These are phyloP conservation scores for Leptobrachium ailaonicum DNA, from an alignment of 2,113 vertebrate genomes.

Conservation along the genomic window DNA sequence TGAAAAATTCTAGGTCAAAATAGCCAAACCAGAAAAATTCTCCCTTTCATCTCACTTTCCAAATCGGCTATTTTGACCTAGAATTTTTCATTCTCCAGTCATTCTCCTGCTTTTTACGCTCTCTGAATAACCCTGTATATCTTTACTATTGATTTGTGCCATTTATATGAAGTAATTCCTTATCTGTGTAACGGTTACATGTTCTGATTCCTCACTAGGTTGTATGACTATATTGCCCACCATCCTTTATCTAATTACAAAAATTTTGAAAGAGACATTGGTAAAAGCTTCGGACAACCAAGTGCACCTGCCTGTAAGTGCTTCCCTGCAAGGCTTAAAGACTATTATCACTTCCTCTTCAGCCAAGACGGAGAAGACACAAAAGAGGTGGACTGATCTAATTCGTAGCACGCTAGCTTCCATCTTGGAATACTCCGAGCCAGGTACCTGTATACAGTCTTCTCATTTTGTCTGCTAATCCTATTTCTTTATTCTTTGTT, in stretches of 20 bases:
- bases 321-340: conserved; percentile 92
- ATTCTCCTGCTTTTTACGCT: no score
- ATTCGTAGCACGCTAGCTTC: conserved; percentile 92
- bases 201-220: conserved; percentile 64
- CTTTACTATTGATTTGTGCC: no score
- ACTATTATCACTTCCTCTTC: conserved; percentile 87
- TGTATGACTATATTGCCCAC: conserved; percentile 95
- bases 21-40: no score
- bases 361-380: conserved; percentile 76
- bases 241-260: conserved; percentile 91
- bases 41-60: no score
- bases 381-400: conserved; percentile 89
- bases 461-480: no score
- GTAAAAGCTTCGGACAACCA: conserved; percentile 81
- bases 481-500: no score
- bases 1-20: no score
- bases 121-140: no score
- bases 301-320: conserved; percentile 81
- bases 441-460: conserved; percentile 70
- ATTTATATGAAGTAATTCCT: no score
- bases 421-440: conserved; percentile 86
- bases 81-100: no score
- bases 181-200: no score
- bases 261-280: conserved; percentile 90
- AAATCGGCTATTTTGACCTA: no score